Base-by-base conservation (phyloP, 2,888 invertebrate species). In the Meiosimyza decipiens region DNA sequence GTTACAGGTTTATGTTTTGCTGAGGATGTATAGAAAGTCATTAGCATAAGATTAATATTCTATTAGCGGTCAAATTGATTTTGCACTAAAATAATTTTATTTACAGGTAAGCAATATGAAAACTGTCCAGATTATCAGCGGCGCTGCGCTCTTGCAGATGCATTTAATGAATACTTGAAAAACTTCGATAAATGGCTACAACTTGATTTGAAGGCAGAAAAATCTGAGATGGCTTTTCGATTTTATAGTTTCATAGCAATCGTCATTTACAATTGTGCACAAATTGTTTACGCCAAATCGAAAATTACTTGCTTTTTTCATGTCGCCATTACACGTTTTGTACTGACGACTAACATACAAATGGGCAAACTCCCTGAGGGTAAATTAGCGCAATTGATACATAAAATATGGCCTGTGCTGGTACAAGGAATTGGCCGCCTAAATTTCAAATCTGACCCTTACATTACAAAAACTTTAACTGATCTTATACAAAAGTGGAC, bases 361-460 rank as follows among this genome's bases (percentile, higher is more conserved):
- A 87, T 88, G 72, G 90, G 89, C 0, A 87, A 87, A 73, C 78
- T 82, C 0, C 86, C 86, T 0, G 87, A 88, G 72, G 81, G 82
- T 0, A 86, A 86, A 70, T 78, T 89, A 7, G 79, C 89, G 1
- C 87, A 86, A 76, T 84, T 89, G 1, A 82, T 91, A 16, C 88
- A 88, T 75, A 87, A 87, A 79, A 88, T 89, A 15, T 89, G 90
- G 85, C 88, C 89, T 28, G 84, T 89, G 28, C 87, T 89, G 74
- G 83, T 90, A 54, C 87, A 88, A 76, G 90, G 90, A 1, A 86
- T 90, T 22, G 87, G 88, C 0, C 87, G 86, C 28, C 78, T 91
- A 51, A 88, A 89, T 76, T 86, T 85, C 68, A 85, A 82, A 72
- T 81, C 82, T 6, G 90, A 90, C 81, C 82, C 85, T 0, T 90